Evolutionary conservation across 2,797 vertebrate species (phyloP).

Genomic region (Masticophis lateralis): DNA sequence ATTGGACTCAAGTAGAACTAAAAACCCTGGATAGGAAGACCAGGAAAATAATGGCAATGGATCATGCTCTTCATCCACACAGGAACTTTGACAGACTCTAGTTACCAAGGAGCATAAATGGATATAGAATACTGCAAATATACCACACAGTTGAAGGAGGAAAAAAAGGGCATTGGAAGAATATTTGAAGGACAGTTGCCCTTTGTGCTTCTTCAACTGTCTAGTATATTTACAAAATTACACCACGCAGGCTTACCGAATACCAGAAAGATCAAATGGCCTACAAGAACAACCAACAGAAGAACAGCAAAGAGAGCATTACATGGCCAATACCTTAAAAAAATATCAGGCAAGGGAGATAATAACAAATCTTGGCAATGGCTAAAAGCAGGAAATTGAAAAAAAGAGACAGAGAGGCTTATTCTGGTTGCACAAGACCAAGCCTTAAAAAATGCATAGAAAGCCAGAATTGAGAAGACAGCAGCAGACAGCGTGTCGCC

Average conservation of each 20-base stretch:
- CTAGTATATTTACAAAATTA: background rate
- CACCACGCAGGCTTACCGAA: background rate
- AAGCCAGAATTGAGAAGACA: too few species aligned
- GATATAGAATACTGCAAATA: background rate
- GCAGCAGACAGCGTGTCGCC: too few species aligned
- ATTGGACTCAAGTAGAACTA: background rate
- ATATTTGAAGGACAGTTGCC: background rate
- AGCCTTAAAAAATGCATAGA: too few species aligned
- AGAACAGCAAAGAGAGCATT: background rate
- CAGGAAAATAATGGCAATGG: background rate
- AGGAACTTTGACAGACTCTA: background rate
- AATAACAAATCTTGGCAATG: too few species aligned
- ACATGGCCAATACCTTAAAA: background rate
- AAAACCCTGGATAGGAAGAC: background rate
- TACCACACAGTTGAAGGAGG: background rate
- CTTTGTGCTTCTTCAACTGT: background rate
- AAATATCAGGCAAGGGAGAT: too few species aligned
- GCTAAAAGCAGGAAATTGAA: too few species aligned
- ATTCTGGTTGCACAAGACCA: too few species aligned
- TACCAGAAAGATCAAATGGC: background rate
- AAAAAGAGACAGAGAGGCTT: too few species aligned
- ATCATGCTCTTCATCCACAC: background rate
- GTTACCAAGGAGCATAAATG: background rate
- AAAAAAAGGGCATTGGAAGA: background rate
- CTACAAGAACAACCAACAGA: background rate